Conservation (phyloP, 2,888 invertebrate species). For the Plebejus anna region DNA sequence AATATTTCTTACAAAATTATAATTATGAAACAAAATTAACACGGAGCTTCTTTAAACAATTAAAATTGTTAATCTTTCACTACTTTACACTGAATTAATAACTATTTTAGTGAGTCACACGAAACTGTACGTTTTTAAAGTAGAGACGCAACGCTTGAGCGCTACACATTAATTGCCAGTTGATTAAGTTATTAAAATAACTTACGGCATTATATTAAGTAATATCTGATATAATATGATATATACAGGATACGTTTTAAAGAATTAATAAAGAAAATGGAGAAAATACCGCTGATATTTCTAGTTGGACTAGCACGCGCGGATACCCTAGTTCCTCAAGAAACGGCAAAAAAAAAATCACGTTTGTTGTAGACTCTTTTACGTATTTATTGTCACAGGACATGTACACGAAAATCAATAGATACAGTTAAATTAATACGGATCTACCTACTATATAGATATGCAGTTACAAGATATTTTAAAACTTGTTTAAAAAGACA, state of each 20-base stretch:
- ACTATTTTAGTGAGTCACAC: not conserved
- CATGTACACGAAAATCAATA: too few species aligned
- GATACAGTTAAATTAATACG: too few species aligned
- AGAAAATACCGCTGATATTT: too few species aligned
- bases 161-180: not conserved
- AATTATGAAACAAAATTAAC: not conserved
- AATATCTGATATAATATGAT: conserved; percentile 1
- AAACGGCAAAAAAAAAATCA: not conserved
- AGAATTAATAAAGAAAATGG: not conserved
- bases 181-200: conserved; percentile 25
- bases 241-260: not conserved
- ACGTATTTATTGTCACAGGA: too few species aligned
- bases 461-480: too few species aligned
- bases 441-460: too few species aligned
- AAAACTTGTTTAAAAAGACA: too few species aligned
- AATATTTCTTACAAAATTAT: too few species aligned
- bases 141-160: not conserved
- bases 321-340: too few species aligned
- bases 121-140: conserved; percentile 14
- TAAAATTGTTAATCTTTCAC: not conserved
- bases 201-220: conserved; percentile 21
- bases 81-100: not conserved
- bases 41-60: not conserved
- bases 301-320: too few species aligned
- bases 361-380: too few species aligned